phyloP scores from a whole-genome alignment of 2,888 invertebrate genomes.

The Erebia palarica region DNA sequence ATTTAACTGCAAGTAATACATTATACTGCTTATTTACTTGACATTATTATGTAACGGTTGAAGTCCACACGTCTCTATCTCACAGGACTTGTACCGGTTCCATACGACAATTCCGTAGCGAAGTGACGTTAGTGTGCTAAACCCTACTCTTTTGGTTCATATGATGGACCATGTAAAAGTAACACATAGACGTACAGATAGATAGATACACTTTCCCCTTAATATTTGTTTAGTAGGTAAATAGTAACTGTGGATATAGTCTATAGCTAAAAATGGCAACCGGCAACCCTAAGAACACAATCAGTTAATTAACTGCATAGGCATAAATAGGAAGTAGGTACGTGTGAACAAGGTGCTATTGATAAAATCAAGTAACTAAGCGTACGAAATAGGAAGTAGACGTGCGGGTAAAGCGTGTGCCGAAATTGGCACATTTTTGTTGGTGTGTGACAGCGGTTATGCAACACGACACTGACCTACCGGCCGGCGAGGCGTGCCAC shows the following conservation, averaged over 20 bases:
- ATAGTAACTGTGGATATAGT: no score
- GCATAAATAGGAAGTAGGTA: no score
- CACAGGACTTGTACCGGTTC: not conserved
- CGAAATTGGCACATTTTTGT: conserved; percentile 59
- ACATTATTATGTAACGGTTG: conserved; percentile 1
- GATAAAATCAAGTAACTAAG: no score
- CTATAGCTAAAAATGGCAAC: not conserved
- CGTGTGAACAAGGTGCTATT: conserved; percentile 13
- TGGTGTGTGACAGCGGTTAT: conserved; percentile 65
- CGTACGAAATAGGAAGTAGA: no score
- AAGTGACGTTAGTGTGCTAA: no score
- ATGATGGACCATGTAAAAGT: no score
- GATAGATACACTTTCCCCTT: no score
- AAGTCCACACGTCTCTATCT: not conserved
- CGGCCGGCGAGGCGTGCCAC: conserved; percentile 63
- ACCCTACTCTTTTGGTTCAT: no score
- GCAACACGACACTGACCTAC: conserved; percentile 81
- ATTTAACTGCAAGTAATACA: not conserved
- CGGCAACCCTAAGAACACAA: not conserved
- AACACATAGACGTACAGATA: no score
- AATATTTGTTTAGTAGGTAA: no score
- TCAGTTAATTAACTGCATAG: no score
- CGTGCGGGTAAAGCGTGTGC: conserved; percentile 41
- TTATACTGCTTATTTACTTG: not conserved
- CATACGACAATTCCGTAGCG: not conserved